Percentiles rank a stretch among this genome's conserved stretches.
These are phyloP conservation scores for Scrobipalpa atriplicella DNA, from an alignment of 2,888 invertebrate species.

Conservation along the genomic window DNA sequence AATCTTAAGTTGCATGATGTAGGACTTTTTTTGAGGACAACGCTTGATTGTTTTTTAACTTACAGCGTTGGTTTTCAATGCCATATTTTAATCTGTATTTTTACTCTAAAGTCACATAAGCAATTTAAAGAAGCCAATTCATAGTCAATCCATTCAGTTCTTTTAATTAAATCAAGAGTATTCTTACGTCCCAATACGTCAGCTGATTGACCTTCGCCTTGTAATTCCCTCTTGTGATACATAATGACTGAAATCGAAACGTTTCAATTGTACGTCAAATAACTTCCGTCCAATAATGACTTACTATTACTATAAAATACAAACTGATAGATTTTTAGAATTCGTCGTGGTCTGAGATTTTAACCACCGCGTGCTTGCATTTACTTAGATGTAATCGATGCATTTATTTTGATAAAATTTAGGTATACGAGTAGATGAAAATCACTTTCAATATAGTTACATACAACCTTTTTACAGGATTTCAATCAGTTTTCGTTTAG, in stretches of 20 bases:
- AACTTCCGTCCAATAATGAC: constrained; percentile 16
- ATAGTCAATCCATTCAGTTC: not conserved
- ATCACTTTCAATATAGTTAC: not conserved
- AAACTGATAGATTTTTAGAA: not conserved
- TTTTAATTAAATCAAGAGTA: not conserved
- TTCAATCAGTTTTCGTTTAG: not conserved
- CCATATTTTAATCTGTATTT: not conserved
- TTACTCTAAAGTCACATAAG: not conserved
- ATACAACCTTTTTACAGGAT: not conserved
- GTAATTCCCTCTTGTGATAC: constrained; percentile 13
- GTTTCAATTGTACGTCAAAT: not conserved
- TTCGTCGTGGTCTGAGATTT: constrained; percentile 34
- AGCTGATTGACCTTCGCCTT: not conserved
- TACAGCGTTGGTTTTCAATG: not conserved
- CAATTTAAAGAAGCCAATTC: not conserved
- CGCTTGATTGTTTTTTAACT: not conserved
- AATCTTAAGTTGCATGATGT: not conserved
- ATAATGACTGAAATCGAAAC: constrained; percentile 24
- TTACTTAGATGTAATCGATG: constrained; percentile 71
- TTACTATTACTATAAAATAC: not conserved
- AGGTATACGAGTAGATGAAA: constrained; percentile 12
- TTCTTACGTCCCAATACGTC: not conserved
- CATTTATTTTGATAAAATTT: constrained; percentile 60
- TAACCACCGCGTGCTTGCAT: constrained; percentile 77
- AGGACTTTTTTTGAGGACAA: not conserved